Base-by-base conservation (phyloP, 2,113 vertebrate species). In the Steatornis caripensis region DNA sequence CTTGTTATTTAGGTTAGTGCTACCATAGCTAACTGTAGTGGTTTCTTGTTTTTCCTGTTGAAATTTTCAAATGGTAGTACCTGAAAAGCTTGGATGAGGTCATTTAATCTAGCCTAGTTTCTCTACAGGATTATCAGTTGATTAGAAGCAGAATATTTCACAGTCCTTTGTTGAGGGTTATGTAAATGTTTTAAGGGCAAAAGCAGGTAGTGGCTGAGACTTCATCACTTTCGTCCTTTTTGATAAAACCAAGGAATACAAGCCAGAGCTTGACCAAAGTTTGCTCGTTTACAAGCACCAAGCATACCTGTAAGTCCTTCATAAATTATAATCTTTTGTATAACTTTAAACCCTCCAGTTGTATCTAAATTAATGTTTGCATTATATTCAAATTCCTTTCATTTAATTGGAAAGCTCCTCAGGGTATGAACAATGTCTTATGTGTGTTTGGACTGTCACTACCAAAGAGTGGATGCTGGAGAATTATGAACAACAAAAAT, bases 201-300 rank as follows among this genome's bases (percentile, higher is more conserved):
- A 75, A 78, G 15, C n/a, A 43, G 36, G n/a, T 58, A 58, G 27
- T 74, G 29, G 48, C 19, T 26, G 48, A 65, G 66, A 13, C 12
- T 26, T 11, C 34, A 29, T 74, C 30, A 22, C 10, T 84, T 66
- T 30, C 0, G 2, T 78, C 13, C 27, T 53, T 89, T 68, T 36
- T 57, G 74, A 49, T 39, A 49, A 89, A 90, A 64, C 15, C 9
- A 37, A 70, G 37, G 19, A 60, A 20, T 51, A 11, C 34, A 61
- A 88, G 11, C 14, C 77, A 46, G 36, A 30, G 45, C 78, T 78
- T 76, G 32, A 8, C 43, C 86, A 43, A 75, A 57, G 24, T 27
- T 51, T 4, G 76, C 22, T 54, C 1, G 1, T 37, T 27, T 81
- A 11, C 0, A 0, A 69, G 22, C 65, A 53, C 36, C 36, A 77